phyloP scores from a whole-genome alignment of 2,797 vertebrate species.

The Sebastes kiyomatsui region DNA sequence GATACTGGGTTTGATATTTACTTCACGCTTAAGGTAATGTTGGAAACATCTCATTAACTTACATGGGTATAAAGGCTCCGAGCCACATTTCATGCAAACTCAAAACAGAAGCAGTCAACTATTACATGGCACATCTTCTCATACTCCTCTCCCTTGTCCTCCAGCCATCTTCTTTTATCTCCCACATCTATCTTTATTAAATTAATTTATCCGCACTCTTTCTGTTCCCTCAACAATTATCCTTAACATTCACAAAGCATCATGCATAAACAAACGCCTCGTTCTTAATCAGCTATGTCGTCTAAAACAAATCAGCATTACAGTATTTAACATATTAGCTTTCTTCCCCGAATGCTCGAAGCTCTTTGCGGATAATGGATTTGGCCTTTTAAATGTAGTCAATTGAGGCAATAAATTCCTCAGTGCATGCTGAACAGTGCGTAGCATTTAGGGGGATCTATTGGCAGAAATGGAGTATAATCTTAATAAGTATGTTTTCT shows the following conservation, averaged over 20 bases:
- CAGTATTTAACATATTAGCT: not conserved
- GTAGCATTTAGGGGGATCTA: too few relatives aligned
- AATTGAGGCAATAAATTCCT: not conserved
- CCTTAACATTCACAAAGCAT: slow-evolving; percentile 1
- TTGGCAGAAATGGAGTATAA: too few relatives aligned
- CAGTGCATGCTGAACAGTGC: not conserved
- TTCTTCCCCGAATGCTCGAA: not conserved
- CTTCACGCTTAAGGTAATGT: slow-evolving; percentile 8
- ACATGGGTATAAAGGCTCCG: accelerated
- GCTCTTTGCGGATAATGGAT: not conserved
- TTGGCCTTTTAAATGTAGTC: not conserved
- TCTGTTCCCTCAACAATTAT: not conserved
- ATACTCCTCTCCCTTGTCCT: not conserved
- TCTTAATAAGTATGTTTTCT: too few relatives aligned
- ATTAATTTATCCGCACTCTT: not conserved
- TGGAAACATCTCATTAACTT: slow-evolving; percentile 23
- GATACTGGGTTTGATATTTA: slow-evolving; percentile 18
- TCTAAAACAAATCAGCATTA: not conserved
- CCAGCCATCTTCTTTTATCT: not conserved
- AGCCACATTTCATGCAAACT: not conserved
- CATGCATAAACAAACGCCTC: not conserved
- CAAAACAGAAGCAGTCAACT: not conserved
- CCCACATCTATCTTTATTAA: not conserved
- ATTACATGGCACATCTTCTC: not conserved
- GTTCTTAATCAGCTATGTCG: not conserved